Evolutionary conservation across 2,888 invertebrate genomes (phyloP).

Genomic region (Orthosia cruda): DNA sequence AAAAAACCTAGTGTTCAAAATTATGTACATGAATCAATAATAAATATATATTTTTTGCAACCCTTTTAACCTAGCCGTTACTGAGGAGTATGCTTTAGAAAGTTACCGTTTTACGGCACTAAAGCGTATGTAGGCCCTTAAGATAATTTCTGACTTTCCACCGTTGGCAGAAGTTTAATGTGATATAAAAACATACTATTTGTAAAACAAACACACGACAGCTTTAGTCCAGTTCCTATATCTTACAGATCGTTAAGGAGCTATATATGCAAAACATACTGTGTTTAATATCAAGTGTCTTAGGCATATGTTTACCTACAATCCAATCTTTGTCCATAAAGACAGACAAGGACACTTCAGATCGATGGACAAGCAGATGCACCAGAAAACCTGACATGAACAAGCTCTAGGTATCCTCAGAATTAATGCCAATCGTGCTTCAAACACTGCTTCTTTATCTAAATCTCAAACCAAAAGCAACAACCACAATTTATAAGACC

Average conservation of each 20-base stretch:
- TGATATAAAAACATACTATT: no score
- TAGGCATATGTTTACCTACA: slow-evolving; percentile 7
- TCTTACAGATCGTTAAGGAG: not conserved
- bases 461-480: slow-evolving; percentile 42
- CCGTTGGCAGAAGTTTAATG: no score
- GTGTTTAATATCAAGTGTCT: not conserved
- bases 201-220: not conserved
- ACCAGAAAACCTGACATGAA: slow-evolving; percentile 26
- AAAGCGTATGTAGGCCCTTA: no score
- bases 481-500: slow-evolving; percentile 53
- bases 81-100: no score
- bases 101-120: no score
- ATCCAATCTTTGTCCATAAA: slow-evolving; percentile 5
- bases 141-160: no score
- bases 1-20: no score
- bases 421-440: slow-evolving; percentile 55
- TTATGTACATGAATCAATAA: no score
- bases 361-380: slow-evolving; percentile 22
- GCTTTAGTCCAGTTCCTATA: not conserved
- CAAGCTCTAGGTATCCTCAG: slow-evolving; percentile 18
- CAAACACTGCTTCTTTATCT: slow-evolving; percentile 50
- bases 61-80: no score
- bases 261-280: not conserved
- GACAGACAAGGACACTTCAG: slow-evolving; percentile 12
- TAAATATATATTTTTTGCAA: no score